Base-by-base conservation (phyloP, 2,797 vertebrate genomes). In the Lepidocolaptes lacrymiger region DNA sequence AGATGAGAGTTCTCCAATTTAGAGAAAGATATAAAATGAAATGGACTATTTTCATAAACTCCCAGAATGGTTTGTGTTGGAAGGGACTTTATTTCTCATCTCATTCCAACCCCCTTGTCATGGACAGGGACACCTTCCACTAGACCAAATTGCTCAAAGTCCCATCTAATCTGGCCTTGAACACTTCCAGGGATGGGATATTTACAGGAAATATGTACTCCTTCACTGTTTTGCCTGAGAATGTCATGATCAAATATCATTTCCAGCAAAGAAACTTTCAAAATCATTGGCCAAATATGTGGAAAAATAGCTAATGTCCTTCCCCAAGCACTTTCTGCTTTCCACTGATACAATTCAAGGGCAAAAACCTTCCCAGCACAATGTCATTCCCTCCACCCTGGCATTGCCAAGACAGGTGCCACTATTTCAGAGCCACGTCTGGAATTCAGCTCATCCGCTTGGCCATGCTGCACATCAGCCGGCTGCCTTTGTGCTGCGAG, bases 331-430 rank as follows among this genome's bases (percentile, higher is more conserved):
- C 30, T 30, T 73, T 59, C 43, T 3, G 1, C 46, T 67, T 66
- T 58, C 63, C 43, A 21, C 3, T 8, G 44, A 28, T 32, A 46
- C 80, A 83, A 64, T 41, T 20, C n/a, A 19, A 69, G 9, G 12
- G 3, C 24, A 58, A 39, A 78, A 85, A 5, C 22, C 37, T 89
- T 11, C 61, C 18, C 8, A 13, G 16, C 22, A 30, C 2, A 4
- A 9, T 0, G 0, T 27, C 0, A 0, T 26, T 43, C 34, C 46
- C 41, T 59, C 20, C 44, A 27, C 34, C 49, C 19, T 10, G 39
- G 18, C 48, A 20, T 18, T 26, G 23, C 15, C 14, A 5, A 0
- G 0, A 4, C 16, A n/a, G 41, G 10, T 51, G 52, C 52, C 76
- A 51, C 37, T 14, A 9, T 32, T 68, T 34, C 6, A 6, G 69